Evolutionary conservation across 2,888 invertebrate species (phyloP), one percentile per base, ranked within the genome.

Genomic region (Calameuta pallipes): DNA sequence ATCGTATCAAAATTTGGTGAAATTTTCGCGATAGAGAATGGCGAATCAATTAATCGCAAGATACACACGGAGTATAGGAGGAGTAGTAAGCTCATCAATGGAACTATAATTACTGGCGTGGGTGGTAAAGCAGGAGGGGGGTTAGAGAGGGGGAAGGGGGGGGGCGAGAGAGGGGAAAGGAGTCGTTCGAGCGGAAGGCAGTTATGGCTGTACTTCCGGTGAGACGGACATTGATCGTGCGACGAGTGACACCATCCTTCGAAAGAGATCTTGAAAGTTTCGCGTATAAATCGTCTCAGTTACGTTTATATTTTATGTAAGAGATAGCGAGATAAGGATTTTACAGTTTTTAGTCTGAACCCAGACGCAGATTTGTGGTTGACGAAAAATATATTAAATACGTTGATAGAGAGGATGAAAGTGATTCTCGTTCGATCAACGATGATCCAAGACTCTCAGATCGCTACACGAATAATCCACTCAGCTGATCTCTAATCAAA

Each of bases 201-300:
- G 86, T 88, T 89, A 89, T 88, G 87, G 86, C 86, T 84, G 84
- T 85, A 85, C 85, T 89, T 89, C 89, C 89, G 89, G 89, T 84
- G 85, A 80, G 84, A 84, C 85, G 80, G 84, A 84, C 85, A 84
- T 84, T 82, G 83, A 85, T 87, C 87, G 85, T 76, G 82, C 80
- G 68, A 80, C 76, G 82, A 82, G 81, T 82, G 81, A 75, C 80
- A 81, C 76, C 79, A 85, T 85, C 82, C 41, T 36, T 82, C 82
- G 82, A 86, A 87, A 83, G 83, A 86, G 84, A 87, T 87, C 31
- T 80, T 37, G 81, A 78, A 78, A 23, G 23, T 74, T 31, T 69
- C 74, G 77, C 70, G 68, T 78, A 37, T 56, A 23, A 23, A 56
- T 56, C 56, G 23, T 56, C 2, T 9, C 23, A 56, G 56, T 9